A percentile compares a stretch with the other conserved stretches of the same genome.
Evolutionary conservation across 2,888 invertebrate species (phyloP).

Genomic region (Zeuzera pyrina): DNA sequence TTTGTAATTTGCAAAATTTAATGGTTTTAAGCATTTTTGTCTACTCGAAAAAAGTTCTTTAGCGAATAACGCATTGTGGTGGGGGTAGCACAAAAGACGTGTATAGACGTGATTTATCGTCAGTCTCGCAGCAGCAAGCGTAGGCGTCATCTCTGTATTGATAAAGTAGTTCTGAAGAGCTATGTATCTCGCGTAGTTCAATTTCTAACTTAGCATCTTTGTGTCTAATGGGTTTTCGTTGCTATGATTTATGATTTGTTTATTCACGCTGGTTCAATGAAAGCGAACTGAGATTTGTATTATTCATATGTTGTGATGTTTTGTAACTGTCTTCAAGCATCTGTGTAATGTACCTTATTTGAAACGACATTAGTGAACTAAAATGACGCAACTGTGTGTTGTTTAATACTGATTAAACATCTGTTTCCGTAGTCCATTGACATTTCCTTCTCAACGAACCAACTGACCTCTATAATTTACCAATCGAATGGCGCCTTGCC

Average conservation of each 20-base stretch:
- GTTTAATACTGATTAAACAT: too few species aligned
- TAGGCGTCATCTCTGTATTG: slow-evolving; percentile 27
- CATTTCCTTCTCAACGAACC: slow-evolving; percentile 9
- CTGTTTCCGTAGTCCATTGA: slow-evolving; percentile 5
- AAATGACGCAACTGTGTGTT: too few species aligned
- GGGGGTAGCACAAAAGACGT: slow-evolving; percentile 24
- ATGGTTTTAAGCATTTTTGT: too few species aligned
- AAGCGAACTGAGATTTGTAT: neutral
- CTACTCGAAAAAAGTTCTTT: too few species aligned
- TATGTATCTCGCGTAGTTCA: slow-evolving; percentile 31
- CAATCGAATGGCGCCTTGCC: slow-evolving; percentile 19
- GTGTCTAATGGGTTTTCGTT: slow-evolving; percentile 37
- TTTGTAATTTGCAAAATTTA: too few species aligned
- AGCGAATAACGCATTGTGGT: slow-evolving; percentile 6
- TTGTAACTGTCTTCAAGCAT: too few species aligned
- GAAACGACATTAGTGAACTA: too few species aligned
- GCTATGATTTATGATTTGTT: slow-evolving; percentile 43
- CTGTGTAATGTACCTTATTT: too few species aligned
- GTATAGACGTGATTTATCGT: slow-evolving; percentile 29
- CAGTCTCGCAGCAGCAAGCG: slow-evolving; percentile 19
- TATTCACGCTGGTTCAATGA: slow-evolving; percentile 21
- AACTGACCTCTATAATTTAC: slow-evolving; percentile 20
- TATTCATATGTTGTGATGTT: neutral
- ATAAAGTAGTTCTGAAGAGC: slow-evolving; percentile 21
- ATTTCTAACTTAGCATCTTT: slow-evolving; percentile 32